Percentiles rank a stretch among this genome's conserved stretches.
Conservation (phyloP, 2,888 invertebrate genomes). For the Lacanobia wlatinum region DNA sequence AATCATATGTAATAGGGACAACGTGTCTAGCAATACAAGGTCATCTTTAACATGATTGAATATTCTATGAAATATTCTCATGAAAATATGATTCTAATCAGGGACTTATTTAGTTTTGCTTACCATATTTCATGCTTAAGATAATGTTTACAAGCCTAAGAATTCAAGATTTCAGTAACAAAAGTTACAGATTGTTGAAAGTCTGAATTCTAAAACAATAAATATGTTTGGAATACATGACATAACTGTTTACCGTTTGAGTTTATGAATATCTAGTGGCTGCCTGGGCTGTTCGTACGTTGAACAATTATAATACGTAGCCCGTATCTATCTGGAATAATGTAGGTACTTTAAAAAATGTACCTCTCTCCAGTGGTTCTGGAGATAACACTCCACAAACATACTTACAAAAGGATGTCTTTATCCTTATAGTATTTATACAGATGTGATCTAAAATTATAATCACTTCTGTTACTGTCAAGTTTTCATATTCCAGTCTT, state of each 20-base stretch:
- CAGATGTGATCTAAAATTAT: not conserved
- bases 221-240: slow-evolving; percentile 7
- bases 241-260: not conserved
- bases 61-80: not conserved
- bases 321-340: not conserved
- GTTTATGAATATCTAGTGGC: not conserved
- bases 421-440: no score
- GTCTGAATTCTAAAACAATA: slow-evolving; percentile 29
- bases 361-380: no score
- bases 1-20: slow-evolving; percentile 1
- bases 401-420: not conserved
- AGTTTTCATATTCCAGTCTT: not conserved
- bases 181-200: not conserved
- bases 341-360: no score
- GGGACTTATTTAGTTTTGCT: not conserved
- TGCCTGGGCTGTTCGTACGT: not conserved
- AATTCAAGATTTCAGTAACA: not conserved
- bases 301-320: not conserved
- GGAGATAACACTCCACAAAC: not conserved
- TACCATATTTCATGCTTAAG: not conserved
- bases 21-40: not conserved
- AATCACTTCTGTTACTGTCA: not conserved
- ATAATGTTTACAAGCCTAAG: slow-evolving; percentile 2
- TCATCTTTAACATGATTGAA: not conserved
- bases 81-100: not conserved